Conservation (phyloP, 2,113 vertebrate species). For the Enhydra lutris region DNA sequence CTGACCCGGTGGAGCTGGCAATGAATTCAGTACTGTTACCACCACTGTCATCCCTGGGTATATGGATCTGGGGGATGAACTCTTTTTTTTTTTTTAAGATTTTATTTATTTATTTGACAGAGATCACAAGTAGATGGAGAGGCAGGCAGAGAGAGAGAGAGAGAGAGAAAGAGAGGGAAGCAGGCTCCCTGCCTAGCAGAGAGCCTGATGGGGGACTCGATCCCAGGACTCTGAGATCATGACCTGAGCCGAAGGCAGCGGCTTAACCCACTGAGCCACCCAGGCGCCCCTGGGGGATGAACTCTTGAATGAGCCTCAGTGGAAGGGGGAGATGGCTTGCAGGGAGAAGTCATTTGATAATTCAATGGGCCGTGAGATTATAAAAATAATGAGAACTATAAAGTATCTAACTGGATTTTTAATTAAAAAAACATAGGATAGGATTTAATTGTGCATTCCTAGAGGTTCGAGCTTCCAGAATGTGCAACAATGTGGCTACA, state of each 20-base stretch:
- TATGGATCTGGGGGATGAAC: neutral
- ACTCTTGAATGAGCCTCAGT: neutral
- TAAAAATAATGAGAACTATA: slow-evolving; percentile 9
- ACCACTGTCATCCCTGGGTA: neutral
- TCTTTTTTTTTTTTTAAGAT: neutral
- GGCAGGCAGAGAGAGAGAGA: too few relatives aligned
- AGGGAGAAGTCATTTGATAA: neutral
- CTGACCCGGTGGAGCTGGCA: neutral
- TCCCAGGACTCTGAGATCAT: too few relatives aligned
- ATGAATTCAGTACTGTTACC: neutral
- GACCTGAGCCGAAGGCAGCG: too few relatives aligned
- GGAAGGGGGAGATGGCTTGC: neutral
- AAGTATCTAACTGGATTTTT: slow-evolving; percentile 11
- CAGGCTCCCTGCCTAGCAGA: too few relatives aligned
- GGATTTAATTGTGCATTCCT: neutral
- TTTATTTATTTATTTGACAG: too few relatives aligned
- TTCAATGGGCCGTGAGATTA: neutral
- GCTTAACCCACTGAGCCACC: too few relatives aligned
- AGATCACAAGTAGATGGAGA: too few relatives aligned
- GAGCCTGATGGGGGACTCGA: too few relatives aligned
- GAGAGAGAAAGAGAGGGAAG: too few relatives aligned
- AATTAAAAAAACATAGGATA: neutral
- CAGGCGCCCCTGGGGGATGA: neutral
- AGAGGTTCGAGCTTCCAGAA: slow-evolving; percentile 12
- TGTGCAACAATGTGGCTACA: neutral